Evolutionary conservation across 1,140 invertebrate genomes (phyloP).

Genomic region (Phthorimaea operculella): DNA sequence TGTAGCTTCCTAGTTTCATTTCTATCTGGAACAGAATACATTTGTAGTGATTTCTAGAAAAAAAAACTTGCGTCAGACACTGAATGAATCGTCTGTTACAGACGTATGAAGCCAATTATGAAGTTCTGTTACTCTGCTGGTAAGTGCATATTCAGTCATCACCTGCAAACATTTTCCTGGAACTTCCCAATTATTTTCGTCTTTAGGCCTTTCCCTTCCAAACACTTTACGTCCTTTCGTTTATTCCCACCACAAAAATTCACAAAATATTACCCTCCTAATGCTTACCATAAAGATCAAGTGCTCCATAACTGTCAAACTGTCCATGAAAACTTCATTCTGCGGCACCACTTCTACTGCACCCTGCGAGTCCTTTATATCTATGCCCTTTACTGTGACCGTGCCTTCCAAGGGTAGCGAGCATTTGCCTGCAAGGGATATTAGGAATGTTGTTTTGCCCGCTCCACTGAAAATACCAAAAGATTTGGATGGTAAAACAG

Average conservation of each 20-base stretch:
- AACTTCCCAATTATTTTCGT: no score
- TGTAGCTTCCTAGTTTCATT: constrained; percentile 50
- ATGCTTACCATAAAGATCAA: constrained; percentile 54
- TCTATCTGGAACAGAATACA: constrained; percentile 47
- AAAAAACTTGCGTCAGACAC: no score
- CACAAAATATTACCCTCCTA: not conserved
- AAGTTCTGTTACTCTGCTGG: no score
- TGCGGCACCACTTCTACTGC: constrained; percentile 47
- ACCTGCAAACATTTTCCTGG: no score
- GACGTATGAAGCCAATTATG: no score
- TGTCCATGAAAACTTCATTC: constrained; percentile 45
- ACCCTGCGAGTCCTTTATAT: constrained; percentile 29
- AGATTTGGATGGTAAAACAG: not conserved
- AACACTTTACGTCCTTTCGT: no score
- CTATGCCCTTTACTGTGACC: constrained; percentile 31
- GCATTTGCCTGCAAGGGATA: constrained; percentile 46
- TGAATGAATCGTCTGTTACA: no score
- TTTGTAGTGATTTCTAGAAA: not conserved
- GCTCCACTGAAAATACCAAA: constrained; percentile 39
- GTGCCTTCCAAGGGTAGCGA: constrained; percentile 33
- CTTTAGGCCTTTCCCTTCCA: no score
- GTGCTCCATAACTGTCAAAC: constrained; percentile 48
- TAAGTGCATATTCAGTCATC: no score
- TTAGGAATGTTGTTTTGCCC: constrained; percentile 56
- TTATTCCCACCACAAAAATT: no score